Conservation (phyloP, 2,797 vertebrate species). For the Monodelphis domestica region DNA sequence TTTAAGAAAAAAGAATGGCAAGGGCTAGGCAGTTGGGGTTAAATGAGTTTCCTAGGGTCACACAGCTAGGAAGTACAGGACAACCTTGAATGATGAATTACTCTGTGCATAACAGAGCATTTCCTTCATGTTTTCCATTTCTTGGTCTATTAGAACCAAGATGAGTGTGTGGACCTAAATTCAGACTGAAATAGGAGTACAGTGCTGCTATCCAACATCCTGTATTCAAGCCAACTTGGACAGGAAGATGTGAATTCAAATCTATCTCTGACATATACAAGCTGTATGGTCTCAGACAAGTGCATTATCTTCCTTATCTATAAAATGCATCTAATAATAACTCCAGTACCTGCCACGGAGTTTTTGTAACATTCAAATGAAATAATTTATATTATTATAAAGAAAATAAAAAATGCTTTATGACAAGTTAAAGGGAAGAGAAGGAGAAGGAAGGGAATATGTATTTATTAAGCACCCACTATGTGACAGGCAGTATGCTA, state of each 20-base stretch:
- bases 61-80: too few species aligned
- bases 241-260: not conserved
- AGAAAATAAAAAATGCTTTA: not conserved
- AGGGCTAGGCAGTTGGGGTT: too few species aligned
- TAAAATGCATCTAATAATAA: not conserved
- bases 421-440: not conserved
- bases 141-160: not conserved
- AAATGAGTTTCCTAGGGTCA: too few species aligned
- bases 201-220: not conserved
- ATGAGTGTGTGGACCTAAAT: not conserved
- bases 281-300: not conserved
- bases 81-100: not conserved
- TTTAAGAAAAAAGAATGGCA: too few species aligned
- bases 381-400: not conserved
- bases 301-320: not conserved
- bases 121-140: not conserved
- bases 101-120: not conserved
- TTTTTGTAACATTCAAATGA: not conserved
- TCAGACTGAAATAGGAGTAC: not conserved
- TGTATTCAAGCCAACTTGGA: not conserved
- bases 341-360: not conserved
- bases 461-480: not conserved
- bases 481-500: not conserved
- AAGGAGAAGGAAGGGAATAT: not conserved
- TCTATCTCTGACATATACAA: not conserved